Base-by-base conservation (phyloP, 2,113 vertebrate species). In the Cebus imitator region DNA sequence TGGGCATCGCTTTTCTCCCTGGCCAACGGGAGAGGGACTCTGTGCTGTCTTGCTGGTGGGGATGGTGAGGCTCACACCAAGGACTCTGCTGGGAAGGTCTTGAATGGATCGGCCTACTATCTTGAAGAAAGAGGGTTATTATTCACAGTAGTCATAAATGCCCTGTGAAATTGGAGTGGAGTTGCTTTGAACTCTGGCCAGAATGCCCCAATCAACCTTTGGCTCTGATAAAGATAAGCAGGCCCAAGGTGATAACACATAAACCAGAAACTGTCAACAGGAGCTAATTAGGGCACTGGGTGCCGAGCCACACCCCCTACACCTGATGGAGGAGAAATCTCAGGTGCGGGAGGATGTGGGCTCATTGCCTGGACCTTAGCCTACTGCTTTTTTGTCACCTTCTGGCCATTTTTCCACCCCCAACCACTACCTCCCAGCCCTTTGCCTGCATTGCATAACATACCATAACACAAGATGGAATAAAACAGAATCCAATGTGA, bases 181-280 rank as follows among this genome's bases (percentile, higher is more conserved):
- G 82, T n/a, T 82, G 93, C 97, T 97, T 95, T 97, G 96, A 97
- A 89, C 61, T 58, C 2, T 0, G 4, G 95, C 95, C 79, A 93
- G 92, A 87, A 80, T 43, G 87, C 72, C 73, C 94, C 92, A 92
- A 95, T 94, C 96, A 97, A 96, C 97, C 97, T 98, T 98, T 97
- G 97, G 61, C 96, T 97, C 96, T 96, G 95, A 97, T 96, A 97
- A 97, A 93, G 96, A 97, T 97, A 96, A 97, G 96, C 45, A 4
- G 52, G 68, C 78, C 52, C 79, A 52, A 85, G 91, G 97, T 96
- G 97, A 98, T 97, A 97, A 95, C 86, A 95, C 85, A 97, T 48
- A 91, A 95, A 90, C 85, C 93, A 97, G 97, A 97, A 98, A 97
- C 97, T 97, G 95, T 97, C 97, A 96, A 92, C 97, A 89, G 91